Evolutionary conservation across 2,888 invertebrate species (phyloP), one percentile per base, ranked within the genome.

Genomic region (Neoascia interrupta): DNA sequence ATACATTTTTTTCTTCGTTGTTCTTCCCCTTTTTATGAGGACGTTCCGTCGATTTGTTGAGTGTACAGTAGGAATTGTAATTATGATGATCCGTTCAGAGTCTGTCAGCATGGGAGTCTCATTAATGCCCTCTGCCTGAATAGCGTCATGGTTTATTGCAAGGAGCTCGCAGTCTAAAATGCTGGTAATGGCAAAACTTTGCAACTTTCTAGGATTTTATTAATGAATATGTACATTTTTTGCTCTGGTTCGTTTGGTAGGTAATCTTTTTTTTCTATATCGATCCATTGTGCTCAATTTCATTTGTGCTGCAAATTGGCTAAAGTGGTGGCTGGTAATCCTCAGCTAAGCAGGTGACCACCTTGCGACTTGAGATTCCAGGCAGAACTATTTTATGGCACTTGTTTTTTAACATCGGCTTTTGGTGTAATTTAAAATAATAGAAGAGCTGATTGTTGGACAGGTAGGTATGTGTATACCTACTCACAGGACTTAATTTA

Each of bases 211-310:
- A 61, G 47, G 61, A 47, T 45, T 53, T 54, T 68, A 60, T 60
- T 66, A 56, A 73, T 60, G 58, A 73, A 74, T 66, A 74, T 74
- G 68, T 68, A 61, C 53, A 26, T 73, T 54, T 72, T 54, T 63
- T 37, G 37, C 36, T 13, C 11, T 34, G 15, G 43, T n/a, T 28
- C 39, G 3, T 56, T 31, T n/a, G 18, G 13, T 1, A 3, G 19
- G 37, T 16, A 8, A 36, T 43, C 11, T 21, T 18, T 10, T 5
- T 10, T 53, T 54, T 47, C 31, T 61, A 23, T 49, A 37, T 43
- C 49, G 43, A 37, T 58, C 64, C 58, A 58, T 64, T 73, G 64
- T 66, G 58, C 41, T 53, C 45, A 47, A 61, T 61, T 61, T 53
- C 60, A 70, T 53, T 53, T 47, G 39, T 15, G 18, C 37, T 19